These are phyloP conservation scores for Nudaria mundana DNA, from an alignment of 2,888 invertebrate genomes.

Conservation along the genomic window DNA sequence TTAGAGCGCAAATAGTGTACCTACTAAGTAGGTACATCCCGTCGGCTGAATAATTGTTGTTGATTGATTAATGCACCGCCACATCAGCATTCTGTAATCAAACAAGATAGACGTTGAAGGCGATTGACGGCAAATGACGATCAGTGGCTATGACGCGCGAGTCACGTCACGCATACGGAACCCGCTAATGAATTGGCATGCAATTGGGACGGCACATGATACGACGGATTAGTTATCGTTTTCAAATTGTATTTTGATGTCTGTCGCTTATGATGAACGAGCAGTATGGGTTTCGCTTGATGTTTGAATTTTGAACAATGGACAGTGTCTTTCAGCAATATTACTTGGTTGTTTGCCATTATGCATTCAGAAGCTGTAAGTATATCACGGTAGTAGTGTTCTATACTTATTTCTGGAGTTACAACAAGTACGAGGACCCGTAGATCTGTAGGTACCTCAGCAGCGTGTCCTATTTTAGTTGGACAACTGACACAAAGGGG, in stretches of 20 bases:
- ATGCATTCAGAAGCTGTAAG: no score
- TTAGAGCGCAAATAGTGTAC: not conserved
- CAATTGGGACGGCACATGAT: conserved; percentile 8
- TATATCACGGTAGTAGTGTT: no score
- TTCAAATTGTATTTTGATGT: not conserved
- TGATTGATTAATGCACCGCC: conserved; percentile 59
- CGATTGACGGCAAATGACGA: conserved; percentile 48
- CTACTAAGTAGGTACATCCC: no score
- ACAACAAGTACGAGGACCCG: no score
- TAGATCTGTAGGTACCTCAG: no score
- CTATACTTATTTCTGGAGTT: no score
- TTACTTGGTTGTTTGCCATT: no score
- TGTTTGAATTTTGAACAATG: no score
- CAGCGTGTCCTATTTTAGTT: no score
- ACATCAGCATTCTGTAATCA: conserved; percentile 66
- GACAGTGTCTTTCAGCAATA: no score
- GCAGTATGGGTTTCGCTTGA: not conserved
- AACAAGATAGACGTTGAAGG: conserved; percentile 48
- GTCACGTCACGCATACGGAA: conserved; percentile 32
- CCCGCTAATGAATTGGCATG: conserved; percentile 46
- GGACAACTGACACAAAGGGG: no score
- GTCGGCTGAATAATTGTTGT: no score
- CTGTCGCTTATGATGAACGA: not conserved
- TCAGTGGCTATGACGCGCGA: conserved; percentile 38
- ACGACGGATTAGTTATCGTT: not conserved